A percentile compares a stretch with the other conserved stretches of the same genome.
phyloP scores from a whole-genome alignment of 2,113 vertebrate genomes.

The Oreochromis spilurus region DNA sequence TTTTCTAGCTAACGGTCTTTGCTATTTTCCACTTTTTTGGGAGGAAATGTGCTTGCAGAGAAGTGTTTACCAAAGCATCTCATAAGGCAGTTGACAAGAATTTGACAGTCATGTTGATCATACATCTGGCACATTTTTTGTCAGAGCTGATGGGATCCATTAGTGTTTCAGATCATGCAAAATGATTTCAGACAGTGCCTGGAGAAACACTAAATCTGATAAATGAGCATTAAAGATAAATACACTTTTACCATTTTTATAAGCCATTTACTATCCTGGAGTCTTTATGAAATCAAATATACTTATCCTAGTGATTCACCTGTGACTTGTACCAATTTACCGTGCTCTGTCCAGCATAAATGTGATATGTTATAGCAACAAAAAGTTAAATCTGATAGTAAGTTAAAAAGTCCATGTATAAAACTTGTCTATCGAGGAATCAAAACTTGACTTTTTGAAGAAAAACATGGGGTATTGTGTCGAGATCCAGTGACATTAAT shows the following conservation, averaged over 20 bases:
- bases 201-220: background rate
- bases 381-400: background rate
- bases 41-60: background rate
- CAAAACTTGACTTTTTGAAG: background rate
- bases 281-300: background rate
- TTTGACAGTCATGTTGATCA: constrained; percentile 12
- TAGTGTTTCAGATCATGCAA: background rate
- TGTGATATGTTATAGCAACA: background rate
- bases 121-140: background rate
- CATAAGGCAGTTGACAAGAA: background rate
- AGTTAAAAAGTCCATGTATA: background rate
- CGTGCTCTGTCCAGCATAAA: background rate
- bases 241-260: background rate
- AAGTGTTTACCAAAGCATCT: constrained; percentile 26
- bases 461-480: background rate
- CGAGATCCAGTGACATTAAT: fast-evolving
- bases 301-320: background rate
- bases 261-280: background rate
- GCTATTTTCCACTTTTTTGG: background rate
- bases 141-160: background rate
- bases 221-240: background rate
- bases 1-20: constrained; percentile 42
- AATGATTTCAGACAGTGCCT: background rate
- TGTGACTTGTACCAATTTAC: background rate
- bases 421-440: fast-evolving